Conservation (phyloP, 2,888 invertebrate species). For the Tridacna gigas region DNA sequence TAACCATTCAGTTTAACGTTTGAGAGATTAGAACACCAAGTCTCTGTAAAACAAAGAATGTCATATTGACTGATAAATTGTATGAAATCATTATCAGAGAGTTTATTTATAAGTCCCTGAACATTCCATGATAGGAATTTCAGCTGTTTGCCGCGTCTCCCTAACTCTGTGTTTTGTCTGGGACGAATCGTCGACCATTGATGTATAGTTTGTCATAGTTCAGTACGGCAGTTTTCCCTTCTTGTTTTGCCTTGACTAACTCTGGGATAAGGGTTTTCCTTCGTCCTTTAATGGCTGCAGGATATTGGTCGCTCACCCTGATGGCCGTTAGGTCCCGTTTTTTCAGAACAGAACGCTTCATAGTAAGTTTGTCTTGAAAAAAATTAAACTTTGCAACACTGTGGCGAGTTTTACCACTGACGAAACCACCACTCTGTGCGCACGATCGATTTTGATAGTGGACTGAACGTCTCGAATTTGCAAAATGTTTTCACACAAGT, state of each 20-base stretch:
- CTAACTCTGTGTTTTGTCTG: not conserved
- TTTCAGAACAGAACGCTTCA: not conserved
- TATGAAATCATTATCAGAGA: not conserved
- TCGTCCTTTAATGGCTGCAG: conserved; percentile 91
- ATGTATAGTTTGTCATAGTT: not conserved
- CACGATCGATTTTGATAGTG: not conserved
- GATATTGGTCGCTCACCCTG: conserved; percentile 83
- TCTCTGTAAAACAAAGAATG: not conserved
- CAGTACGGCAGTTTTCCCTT: not conserved
- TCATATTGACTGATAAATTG: not conserved
- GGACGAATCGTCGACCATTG: not conserved
- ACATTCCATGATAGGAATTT: not conserved
- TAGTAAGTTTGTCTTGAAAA: not conserved
- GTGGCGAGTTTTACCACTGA: not conserved
- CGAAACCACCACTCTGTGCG: not conserved
- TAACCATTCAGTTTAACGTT: not conserved
- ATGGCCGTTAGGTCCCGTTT: not conserved
- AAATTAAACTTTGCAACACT: not conserved
- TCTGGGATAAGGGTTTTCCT: conserved; percentile 72
- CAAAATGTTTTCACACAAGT: not conserved
- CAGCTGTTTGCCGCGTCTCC: not conserved
- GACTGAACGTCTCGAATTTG: not conserved
- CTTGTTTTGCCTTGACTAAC: not conserved
- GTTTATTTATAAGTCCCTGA: not conserved
- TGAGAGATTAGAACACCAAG: not conserved